A percentile compares a stretch with the other conserved stretches of the same genome.
Conservation (phyloP, 2,113 vertebrate genomes). For the Chiloscyllium plagiosum region DNA sequence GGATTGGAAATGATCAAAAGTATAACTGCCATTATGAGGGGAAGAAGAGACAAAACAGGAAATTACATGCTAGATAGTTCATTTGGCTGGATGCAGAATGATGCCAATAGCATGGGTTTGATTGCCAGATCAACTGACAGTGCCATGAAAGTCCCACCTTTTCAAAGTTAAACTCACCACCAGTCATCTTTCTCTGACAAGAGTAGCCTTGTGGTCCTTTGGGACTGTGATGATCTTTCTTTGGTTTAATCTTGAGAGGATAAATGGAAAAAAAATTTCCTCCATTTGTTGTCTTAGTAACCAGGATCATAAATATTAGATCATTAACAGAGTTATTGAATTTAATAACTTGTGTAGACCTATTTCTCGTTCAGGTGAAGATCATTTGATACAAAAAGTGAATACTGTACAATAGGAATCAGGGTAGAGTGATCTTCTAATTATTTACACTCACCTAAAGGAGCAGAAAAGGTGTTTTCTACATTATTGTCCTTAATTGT, state of each 20-base stretch:
- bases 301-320: background rate
- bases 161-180: no score
- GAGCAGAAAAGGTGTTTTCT: background rate
- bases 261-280: background rate
- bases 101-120: no score
- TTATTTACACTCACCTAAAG: background rate
- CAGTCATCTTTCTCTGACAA: no score
- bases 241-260: background rate
- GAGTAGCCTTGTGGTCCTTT: no score
- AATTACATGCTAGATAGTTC: no score
- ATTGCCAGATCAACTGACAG: no score
- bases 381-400: background rate
- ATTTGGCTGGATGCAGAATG: no score
- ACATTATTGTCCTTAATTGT: background rate
- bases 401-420: background rate
- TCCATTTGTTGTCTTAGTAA: background rate
- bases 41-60: no score
- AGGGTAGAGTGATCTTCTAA: background rate
- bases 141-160: no score
- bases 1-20: no score
- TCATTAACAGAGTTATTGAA: background rate
- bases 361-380: background rate
- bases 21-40: no score
- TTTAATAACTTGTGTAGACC: background rate
- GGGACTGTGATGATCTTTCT: no score